Base-by-base conservation (phyloP, 92 coral and sea anemone species). In the Siderastrea radians region DNA sequence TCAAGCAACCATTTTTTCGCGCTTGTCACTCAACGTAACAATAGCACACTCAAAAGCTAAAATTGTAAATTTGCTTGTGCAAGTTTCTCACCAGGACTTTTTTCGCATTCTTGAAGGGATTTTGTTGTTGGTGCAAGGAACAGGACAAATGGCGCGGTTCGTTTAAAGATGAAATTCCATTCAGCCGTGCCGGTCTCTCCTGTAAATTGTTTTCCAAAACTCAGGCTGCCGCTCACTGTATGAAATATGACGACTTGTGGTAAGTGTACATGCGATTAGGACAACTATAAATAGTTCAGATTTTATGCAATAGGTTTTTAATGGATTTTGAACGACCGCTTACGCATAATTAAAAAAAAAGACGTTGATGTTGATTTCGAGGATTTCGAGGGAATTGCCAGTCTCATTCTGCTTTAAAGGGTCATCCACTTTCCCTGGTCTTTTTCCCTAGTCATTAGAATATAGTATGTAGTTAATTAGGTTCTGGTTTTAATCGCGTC, bases 241-340 rank as follows among this genome's bases (percentile, higher is more conserved):
- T 97, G 99, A 92, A 91, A 63, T 90, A 86, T 74, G 99, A 95
- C 63, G 96, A 95, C 49, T 85, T 97, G 48, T 97, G 99, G 99
- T 95, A 86, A 70, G 98, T 83, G 17, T 8, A 6, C 4, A 52
- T 7, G 50, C 38, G 15, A 3, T 6, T 12, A 7, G 44, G 7
- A 5, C 12, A 12, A 9, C 16, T 19, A 15, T 19, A 10, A 5
- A 3, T 7, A 4, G 7, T 4, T 1, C 16, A 5, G 13, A 61
- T 7, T 3, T 53, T 55, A 14, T 55, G 61, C 12, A 55, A 55
- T 55, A 7, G 0, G 7, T 55, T 26, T 26, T 26, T 26, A 26
- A 26, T 26, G 38, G 38, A 0, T 26, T 26, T 26, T 26, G 38
- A 26, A 26, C 0, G 38, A 26, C 38, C 38, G 38, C 38, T 26